Conservation (phyloP, 2,797 vertebrate genomes). For the Poecilia velifera region DNA sequence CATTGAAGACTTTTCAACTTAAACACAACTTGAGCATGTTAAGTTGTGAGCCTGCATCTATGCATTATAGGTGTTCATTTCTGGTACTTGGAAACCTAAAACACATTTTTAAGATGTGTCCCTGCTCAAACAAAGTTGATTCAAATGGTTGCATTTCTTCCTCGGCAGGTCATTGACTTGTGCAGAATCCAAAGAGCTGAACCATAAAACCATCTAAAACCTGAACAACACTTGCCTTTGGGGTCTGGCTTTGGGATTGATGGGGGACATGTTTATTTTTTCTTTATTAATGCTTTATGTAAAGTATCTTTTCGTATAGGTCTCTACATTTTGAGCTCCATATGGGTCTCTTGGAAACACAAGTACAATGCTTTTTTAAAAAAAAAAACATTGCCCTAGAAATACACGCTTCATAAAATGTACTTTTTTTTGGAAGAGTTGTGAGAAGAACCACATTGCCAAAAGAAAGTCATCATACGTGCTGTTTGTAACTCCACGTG, state of each 20-base stretch:
- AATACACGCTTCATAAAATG: not conserved
- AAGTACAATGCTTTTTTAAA: not conserved
- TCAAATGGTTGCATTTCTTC: not conserved
- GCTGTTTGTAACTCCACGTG: not conserved
- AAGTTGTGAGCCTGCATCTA: not conserved
- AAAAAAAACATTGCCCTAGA: not conserved
- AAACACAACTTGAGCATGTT: not conserved
- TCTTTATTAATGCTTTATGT: not conserved
- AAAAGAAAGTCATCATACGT: not conserved
- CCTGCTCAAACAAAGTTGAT: not conserved
- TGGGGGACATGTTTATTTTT: not conserved
- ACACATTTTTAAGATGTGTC: not conserved
- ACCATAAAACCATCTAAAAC: not conserved
- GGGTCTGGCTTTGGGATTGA: not conserved
- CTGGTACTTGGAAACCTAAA: not conserved
- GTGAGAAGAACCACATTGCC: not conserved
- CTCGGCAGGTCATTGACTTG: not conserved
- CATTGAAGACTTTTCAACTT: not conserved
- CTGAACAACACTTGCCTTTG: not conserved
- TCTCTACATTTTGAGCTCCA: not conserved
- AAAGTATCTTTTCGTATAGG: not conserved
- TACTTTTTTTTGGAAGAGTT: not conserved
- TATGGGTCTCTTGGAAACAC: not conserved
- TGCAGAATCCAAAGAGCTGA: not conserved
- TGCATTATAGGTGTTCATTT: not conserved